Base-by-base conservation (phyloP, 2,797 vertebrate genomes). In the Fundulus diaphanus region DNA sequence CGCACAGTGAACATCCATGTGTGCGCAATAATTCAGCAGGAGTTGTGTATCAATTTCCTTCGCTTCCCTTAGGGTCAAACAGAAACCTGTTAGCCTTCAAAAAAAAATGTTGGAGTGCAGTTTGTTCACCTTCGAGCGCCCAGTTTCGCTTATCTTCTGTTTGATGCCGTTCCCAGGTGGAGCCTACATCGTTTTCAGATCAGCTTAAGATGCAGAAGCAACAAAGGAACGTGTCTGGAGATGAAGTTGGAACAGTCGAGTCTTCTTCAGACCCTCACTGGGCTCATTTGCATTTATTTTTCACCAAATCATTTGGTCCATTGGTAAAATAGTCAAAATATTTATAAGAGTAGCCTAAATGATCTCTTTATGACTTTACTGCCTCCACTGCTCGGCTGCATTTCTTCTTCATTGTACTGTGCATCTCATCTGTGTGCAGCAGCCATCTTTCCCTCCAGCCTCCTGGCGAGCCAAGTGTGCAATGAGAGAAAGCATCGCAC, bases 381-480 rank as follows among this genome's bases (percentile, higher is more conserved):
- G 68, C 42, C 59, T 66, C 52, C 27, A 37, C 44, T 33, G 24
- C 57, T 54, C 73, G 33, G 74, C 16, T 74, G 22, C 52, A 22
- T 69, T 80, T 70, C 71, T 73, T 66, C 46, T 72, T 27, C 65
- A 40, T 65, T 66, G 68, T 65, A 12, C n/a, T 63, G 79, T 83
- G 77, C 48, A 48, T 71, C 77, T 78, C 66, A 44, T 77, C 44
- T 44, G 15, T 29, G 65, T 79, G 4, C 52, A 76, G 78, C 72
- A 24, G 79, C 77, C 81, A 66, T 86, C 31, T 74, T 81, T 76
- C 69, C 13, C 84, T 85, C 67, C 49, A 22, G 73, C 77, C 78
- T 83, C 80, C 84, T 66, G 81, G 51, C 48, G 2, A 40, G 31
- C 82, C 74, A 74, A 77, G 76, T 79, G 73, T 79, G 81, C 85